phyloP scores from a whole-genome alignment of 2,113 vertebrate species.

The Daubentonia madagascariensis region DNA sequence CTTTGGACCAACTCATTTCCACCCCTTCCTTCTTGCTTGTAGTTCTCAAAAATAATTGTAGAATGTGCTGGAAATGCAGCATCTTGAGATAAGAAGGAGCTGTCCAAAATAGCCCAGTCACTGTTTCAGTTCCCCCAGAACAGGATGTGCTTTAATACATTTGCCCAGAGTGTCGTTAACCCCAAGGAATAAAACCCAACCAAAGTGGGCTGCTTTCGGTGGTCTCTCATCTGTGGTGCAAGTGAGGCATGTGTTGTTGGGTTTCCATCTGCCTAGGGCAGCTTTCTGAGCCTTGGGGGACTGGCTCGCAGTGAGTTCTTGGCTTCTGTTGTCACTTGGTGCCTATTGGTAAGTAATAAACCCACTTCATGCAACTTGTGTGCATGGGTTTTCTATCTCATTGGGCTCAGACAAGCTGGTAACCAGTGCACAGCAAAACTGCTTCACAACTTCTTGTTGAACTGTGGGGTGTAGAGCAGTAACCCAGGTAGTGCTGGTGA shows the following conservation, averaged over 20 bases:
- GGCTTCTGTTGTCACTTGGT: not conserved
- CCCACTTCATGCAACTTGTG: not conserved
- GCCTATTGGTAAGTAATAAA: not conserved
- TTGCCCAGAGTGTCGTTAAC: not conserved
- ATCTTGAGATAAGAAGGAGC: not conserved
- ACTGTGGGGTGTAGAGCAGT: not conserved
- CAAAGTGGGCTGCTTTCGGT: not conserved
- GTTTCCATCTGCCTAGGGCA: not conserved
- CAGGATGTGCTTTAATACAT: not conserved
- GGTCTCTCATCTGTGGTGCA: not conserved
- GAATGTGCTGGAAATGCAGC: not conserved
- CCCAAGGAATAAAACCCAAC: not conserved
- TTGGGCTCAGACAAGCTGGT: not conserved
- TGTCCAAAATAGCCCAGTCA: not conserved
- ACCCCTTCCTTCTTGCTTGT: not conserved
- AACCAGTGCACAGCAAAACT: not conserved
- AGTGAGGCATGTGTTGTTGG: not conserved
- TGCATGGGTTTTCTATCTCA: not conserved
- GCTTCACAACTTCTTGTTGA: not conserved
- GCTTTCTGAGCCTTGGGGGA: not conserved
- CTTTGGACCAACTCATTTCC: not conserved
- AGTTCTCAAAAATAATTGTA: not conserved
- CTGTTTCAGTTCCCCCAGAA: not conserved
- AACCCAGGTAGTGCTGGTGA: too few species aligned
- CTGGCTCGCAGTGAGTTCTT: not conserved